Evolutionary conservation across 2,888 invertebrate species (phyloP).

Genomic region (Scrobipalpa costella): DNA sequence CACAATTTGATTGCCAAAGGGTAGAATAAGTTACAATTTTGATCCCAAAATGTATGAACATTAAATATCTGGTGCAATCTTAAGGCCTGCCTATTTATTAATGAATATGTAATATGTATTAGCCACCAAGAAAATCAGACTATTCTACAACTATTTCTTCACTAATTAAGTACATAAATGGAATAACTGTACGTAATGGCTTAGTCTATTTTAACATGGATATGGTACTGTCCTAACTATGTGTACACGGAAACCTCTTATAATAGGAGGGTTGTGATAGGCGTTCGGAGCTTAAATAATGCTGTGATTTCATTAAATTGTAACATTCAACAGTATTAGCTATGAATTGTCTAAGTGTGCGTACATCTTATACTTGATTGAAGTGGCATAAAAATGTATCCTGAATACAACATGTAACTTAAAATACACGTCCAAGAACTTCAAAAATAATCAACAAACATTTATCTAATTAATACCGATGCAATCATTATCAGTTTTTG

Average conservation of each 20-base stretch:
- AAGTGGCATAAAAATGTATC: background rate
- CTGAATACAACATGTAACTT: background rate
- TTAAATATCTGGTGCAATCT: background rate
- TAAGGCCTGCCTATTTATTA: background rate
- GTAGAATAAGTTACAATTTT: constrained; percentile 46
- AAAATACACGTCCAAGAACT: background rate
- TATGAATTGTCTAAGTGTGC: constrained; percentile 53
- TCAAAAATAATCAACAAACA: no score
- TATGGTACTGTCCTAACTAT: constrained; percentile 29
- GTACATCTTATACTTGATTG: constrained; percentile 41
- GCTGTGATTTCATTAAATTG: constrained; percentile 22
- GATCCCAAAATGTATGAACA: constrained; percentile 61
- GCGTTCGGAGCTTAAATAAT: constrained; percentile 22
- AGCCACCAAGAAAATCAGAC: constrained; percentile 20
- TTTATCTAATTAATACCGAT: no score
- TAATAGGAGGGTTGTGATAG: constrained; percentile 9
- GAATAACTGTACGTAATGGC: constrained; percentile 44
- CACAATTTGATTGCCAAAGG: background rate
- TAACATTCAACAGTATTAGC: constrained; percentile 55
- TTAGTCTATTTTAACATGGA: constrained; percentile 32
- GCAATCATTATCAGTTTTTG: background rate
- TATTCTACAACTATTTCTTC: constrained; percentile 56
- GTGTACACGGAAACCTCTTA: constrained; percentile 4
- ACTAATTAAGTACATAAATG: constrained; percentile 70
- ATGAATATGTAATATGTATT: constrained; percentile 12